Base-by-base conservation (phyloP, 2,888 invertebrate genomes). In the Campaea margaritaria region DNA sequence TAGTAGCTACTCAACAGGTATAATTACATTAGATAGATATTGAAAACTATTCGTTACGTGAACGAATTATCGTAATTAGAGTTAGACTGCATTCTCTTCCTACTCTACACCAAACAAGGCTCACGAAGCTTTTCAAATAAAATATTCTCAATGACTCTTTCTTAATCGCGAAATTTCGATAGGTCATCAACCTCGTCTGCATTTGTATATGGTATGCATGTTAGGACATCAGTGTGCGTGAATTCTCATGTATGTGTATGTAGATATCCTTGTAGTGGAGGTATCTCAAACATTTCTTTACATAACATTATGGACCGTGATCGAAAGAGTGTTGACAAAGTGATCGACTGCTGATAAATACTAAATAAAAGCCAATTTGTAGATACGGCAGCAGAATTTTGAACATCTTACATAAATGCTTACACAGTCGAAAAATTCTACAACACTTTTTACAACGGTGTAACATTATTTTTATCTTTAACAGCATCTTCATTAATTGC, bases 131-230 rank as follows among this genome's bases (percentile, higher is more conserved):
- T 55, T 43, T 42, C 38, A 38, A 31, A 49, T 41, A 7, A 15
- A 28, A 42, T 27, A 43, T 44, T 54, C 31, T 28, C 78, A 75
- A 44, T 62, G 56, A 58, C 31, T 62, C 48, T 41, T 63, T 60
- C 46, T 45, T 9, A 48, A 69, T 74, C 69, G 71, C 76, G 71
- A 82, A 83, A 84, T 77, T 77, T 76, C 73, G 65, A 80, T 68
- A 78, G 86, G 80, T 87, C 82, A 60, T 61, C 76, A 85, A 86
- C 84, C 87, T 31, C 21, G 76, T 21, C 43, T 60, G 51, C 49
- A 62, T 65, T 67, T 54, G 67, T 68, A 65, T 68, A 67, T 64
- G 52, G 55, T n/a, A 46, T 68, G 72, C 63, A 65, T 66, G 68
- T 31, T 10, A 64, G 70, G 61, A 62, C 59, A 59, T 63, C 67